Conservation (phyloP, 92 coral and sea anemone species). For the Epizoanthus stellaris region DNA sequence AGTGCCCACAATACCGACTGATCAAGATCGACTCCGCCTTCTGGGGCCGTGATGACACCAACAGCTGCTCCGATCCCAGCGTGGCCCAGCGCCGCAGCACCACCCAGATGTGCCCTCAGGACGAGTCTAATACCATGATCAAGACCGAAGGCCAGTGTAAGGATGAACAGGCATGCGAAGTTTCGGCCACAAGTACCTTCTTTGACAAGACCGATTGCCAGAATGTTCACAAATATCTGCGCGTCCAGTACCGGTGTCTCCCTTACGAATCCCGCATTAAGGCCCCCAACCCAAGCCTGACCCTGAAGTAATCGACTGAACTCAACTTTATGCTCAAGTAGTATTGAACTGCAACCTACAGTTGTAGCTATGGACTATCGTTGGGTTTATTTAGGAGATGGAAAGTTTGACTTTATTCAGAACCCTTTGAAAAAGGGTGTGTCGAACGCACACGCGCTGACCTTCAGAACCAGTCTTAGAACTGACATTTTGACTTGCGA, state of each 20-base stretch:
- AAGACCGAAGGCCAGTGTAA: conserved; percentile 86
- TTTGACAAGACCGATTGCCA: conserved; percentile 93
- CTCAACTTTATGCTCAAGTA: neutral
- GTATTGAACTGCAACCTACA: too few species aligned
- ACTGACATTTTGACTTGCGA: conserved; percentile 5
- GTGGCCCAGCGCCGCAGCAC: conserved; percentile 88
- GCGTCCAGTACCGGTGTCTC: conserved; percentile 80
- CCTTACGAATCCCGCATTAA: conserved; percentile 95
- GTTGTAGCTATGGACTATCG: neutral
- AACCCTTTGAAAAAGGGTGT: neutral
- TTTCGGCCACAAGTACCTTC: conserved; percentile 82
- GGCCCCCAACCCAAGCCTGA: conserved; percentile 53
- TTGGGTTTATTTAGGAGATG: neutral
- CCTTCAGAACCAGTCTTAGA: neutral
- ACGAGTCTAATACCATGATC: conserved; percentile 83
- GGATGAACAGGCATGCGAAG: conserved; percentile 87
- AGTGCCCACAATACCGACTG: conserved; percentile 83
- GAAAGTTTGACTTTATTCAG: neutral
- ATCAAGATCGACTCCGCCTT: conserved; percentile 79
- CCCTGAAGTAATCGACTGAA: neutral
- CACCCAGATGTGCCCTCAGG: conserved; percentile 81
- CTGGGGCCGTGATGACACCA: conserved; percentile 93
- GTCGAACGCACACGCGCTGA: neutral
- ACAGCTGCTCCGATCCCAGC: conserved; percentile 77
- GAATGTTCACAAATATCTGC: conserved; percentile 75